Evolutionary conservation across 2,113 vertebrate species (phyloP).

Genomic region (Gopherus flavomarginatus): DNA sequence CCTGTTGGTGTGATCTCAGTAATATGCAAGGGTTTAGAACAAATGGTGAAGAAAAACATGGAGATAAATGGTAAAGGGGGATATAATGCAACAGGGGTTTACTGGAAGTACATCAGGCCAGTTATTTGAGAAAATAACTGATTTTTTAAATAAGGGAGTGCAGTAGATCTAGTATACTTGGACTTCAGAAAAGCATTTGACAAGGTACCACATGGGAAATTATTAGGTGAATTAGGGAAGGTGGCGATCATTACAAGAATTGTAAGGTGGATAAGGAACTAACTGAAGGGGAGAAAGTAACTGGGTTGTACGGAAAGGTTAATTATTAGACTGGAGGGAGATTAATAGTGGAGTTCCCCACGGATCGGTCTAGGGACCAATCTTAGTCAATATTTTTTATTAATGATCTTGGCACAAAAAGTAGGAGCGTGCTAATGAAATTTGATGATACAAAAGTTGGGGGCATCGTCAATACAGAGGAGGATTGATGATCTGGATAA

Average conservation of each 20-base stretch:
- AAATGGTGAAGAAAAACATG: background rate
- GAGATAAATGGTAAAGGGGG: background rate
- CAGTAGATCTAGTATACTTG: background rate
- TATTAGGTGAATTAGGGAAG: background rate
- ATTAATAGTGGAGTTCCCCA: background rate
- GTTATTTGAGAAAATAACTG: background rate
- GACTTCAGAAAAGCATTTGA: background rate
- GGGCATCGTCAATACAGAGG: background rate
- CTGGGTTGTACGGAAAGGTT: background rate
- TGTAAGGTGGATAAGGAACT: background rate
- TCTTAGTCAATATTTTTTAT: background rate
- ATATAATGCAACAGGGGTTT: background rate
- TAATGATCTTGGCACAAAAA: background rate
- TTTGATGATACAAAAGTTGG: background rate
- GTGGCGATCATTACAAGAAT: background rate
- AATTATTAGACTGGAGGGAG: background rate
- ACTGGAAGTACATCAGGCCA: background rate
- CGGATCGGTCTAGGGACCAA: background rate
- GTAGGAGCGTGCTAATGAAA: background rate
- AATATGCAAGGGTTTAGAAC: background rate
- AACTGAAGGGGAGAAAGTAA: background rate
- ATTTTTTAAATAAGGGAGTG: background rate
- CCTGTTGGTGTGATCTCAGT: background rate
- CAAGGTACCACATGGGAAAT: background rate
- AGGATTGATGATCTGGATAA: background rate